A percentile compares a stretch with the other conserved stretches of the same genome.
Conservation (phyloP, 2,113 vertebrate species). For the Scartelaos histophorus region DNA sequence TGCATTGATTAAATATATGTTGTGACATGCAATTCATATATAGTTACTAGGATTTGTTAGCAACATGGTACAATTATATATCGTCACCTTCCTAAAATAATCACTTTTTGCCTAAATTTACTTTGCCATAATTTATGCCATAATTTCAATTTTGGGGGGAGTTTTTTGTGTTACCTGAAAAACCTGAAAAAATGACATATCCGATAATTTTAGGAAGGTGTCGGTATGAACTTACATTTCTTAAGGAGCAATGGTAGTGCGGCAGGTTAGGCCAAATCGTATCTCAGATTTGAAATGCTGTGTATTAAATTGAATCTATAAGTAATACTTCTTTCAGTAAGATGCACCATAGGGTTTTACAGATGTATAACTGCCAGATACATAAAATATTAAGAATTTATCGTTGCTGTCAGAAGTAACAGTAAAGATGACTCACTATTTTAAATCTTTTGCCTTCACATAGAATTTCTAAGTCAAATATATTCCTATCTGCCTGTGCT, state of each 20-base stretch:
- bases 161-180: too few species aligned
- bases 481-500: constrained; percentile 54
- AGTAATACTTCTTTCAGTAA: neutral
- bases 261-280: neutral
- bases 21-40: too few species aligned
- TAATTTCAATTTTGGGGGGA: too few species aligned
- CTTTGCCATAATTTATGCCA: too few species aligned
- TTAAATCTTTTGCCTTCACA: constrained; percentile 24
- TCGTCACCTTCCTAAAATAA: too few species aligned
- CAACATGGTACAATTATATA: neutral
- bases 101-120: too few species aligned
- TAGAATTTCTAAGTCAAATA: constrained; percentile 43
- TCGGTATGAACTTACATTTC: neutral
- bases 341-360: neutral
- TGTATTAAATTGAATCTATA: neutral
- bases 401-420: constrained; percentile 10
- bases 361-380: neutral
- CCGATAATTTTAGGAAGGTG: too few species aligned
- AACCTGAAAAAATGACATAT: too few species aligned
- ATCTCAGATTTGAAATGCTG: neutral
- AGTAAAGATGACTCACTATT: constrained; percentile 22
- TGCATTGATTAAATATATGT: too few species aligned
- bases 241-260: neutral
- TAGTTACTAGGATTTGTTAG: too few species aligned
- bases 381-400: neutral